Evolutionary conservation across 2,113 vertebrate species (phyloP), one percentile per base, ranked within the genome.

Genomic region (Gallinago undulata): DNA sequence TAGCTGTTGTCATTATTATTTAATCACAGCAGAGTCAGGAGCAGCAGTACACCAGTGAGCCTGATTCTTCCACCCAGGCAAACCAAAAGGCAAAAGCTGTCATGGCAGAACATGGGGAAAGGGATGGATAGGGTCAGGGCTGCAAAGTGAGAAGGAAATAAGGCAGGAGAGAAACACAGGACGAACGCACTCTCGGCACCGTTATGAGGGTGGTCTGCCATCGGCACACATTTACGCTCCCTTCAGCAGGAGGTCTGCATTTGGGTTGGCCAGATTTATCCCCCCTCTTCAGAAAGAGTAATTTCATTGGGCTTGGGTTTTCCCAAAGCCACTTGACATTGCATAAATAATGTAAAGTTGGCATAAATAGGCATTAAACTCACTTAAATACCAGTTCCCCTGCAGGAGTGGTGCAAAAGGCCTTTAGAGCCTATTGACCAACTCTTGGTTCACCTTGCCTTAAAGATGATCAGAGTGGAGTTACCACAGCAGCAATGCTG

Each of bases 181-280:
- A 63, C 9, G 17, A 59, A 17, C 0, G 0, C 0, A 2, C 14
- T n/a, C 45, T 33, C 1, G 0, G 30, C 1, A 2, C 16, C 59
- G 15, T 8, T 28, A 6, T 50, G 48, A 87, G 10, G 1, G 11
- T 39, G 37, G 7, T 25, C 19, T 84, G 48, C 27, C 18, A 11
- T 22, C 1, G 3, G 39, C 25, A 45, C 55, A 37, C 5, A 4
- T 45, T 78, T 48, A 10, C 0, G 1, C 47, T 81, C 15, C 23
- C 14, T 72, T 81, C 4, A 9, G 22, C 3, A 62, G 16, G 9
- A 60, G 16, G 39, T 7, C 11, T 94, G n/a, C 37, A 3, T 55
- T 81, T n/a, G 5, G 1, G 7, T 24, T 4, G 17, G 45, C 23
- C 27, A 60, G 33, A 60, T 68, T 81, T 68, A 45, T 19, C 19